Evolutionary conservation across 2,888 invertebrate species (phyloP).

Genomic region (Drosophila multiciliata): DNA sequence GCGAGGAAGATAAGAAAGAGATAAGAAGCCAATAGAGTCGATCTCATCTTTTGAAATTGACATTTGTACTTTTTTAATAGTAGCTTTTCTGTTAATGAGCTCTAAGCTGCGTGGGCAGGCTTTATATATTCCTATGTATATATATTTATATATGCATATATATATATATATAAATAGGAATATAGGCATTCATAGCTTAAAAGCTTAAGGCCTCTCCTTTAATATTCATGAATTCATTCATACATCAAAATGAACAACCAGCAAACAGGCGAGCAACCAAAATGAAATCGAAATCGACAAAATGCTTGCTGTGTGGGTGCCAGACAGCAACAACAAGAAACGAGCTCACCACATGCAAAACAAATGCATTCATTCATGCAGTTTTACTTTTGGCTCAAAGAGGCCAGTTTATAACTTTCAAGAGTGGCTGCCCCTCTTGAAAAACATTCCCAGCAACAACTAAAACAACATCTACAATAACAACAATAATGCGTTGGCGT

Average conservation of each 20-base stretch:
- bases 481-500: slow-evolving; percentile 53
- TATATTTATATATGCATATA: slow-evolving; percentile 15
- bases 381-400: slow-evolving; percentile 44
- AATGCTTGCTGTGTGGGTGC: slow-evolving; percentile 61
- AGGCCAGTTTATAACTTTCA: slow-evolving; percentile 60
- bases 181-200: slow-evolving; percentile 5
- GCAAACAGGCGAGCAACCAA: slow-evolving; percentile 46
- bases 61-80: slow-evolving; percentile 48
- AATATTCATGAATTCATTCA: slow-evolving; percentile 64
- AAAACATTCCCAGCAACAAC: slow-evolving; percentile 48
- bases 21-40: slow-evolving; percentile 9
- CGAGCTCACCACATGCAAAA: slow-evolving; percentile 50
- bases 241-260: slow-evolving; percentile 62
- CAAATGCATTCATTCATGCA: slow-evolving; percentile 66
- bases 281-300: slow-evolving; percentile 62
- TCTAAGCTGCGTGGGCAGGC: slow-evolving; percentile 38
- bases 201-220: slow-evolving; percentile 57
- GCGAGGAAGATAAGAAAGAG: background rate
- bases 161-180: slow-evolving; percentile 2
- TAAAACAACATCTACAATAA: slow-evolving; percentile 15
- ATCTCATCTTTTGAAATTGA: slow-evolving; percentile 58
- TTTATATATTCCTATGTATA: slow-evolving; percentile 10
- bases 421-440: slow-evolving; percentile 38
- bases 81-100: slow-evolving; percentile 50
- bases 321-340: slow-evolving; percentile 39